Percentiles rank a stretch among this genome's conserved stretches.
These are phyloP conservation scores for Anodontia alba DNA, from an alignment of 2,888 invertebrate species.

Conservation along the genomic window DNA sequence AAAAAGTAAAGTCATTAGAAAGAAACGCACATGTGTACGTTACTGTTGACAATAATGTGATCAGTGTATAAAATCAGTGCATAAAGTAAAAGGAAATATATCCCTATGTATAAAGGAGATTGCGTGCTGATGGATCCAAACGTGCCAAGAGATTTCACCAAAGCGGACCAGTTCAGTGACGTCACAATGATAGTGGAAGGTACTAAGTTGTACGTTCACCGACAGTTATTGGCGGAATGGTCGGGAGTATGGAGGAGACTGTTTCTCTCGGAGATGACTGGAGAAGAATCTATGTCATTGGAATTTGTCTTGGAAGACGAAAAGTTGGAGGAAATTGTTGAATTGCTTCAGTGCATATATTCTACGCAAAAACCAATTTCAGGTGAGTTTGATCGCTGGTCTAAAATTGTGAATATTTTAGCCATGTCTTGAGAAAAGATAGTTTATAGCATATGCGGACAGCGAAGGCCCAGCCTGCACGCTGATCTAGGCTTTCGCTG, in stretches of 20 bases:
- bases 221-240: slow-evolving; percentile 79
- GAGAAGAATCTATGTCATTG: slow-evolving; percentile 53
- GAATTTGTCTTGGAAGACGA: slow-evolving; percentile 77
- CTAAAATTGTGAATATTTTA: neutral
- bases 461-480: too few relatives aligned
- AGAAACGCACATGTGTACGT: too few relatives aligned
- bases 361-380: slow-evolving; percentile 84
- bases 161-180: slow-evolving; percentile 76
- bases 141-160: slow-evolving; percentile 70
- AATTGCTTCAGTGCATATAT: slow-evolving; percentile 84
- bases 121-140: slow-evolving; percentile 9
- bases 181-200: slow-evolving; percentile 77
- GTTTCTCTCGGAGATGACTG: slow-evolving; percentile 70
- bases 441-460: too few relatives aligned
- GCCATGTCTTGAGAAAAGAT: too few relatives aligned
- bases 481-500: too few relatives aligned
- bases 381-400: slow-evolving; percentile 70
- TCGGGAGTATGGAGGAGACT: slow-evolving; percentile 80
- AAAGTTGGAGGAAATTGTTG: slow-evolving; percentile 82
- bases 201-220: slow-evolving; percentile 76
- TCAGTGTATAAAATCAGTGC: too few relatives aligned
- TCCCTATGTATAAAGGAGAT: too few relatives aligned
- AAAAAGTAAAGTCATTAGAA: too few relatives aligned
- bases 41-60: too few relatives aligned
- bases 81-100: too few relatives aligned